Base-by-base conservation (phyloP, 2,888 invertebrate species). In the Melinaea marsaeus region DNA sequence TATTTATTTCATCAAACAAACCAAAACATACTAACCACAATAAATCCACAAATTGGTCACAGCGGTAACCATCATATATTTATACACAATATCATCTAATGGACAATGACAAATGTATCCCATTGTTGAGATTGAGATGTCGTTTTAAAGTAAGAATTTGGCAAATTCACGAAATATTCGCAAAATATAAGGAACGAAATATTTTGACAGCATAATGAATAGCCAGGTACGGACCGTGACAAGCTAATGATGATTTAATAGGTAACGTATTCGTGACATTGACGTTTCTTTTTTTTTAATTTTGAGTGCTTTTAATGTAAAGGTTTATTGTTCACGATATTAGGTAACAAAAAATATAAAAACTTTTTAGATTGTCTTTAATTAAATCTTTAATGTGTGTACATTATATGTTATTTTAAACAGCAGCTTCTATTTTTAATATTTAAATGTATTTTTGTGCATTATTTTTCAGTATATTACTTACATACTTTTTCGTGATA, bases 191-290 rank as follows among this genome's bases (percentile, higher is more conserved):
- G 78, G 78, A 76, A 79, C 51, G 88, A 88, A 90, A 89, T 90
- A 89, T 90, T 90, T 88, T 90, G 90, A 90, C 90, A 90, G 80
- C 78, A 84, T 87, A 89, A 90, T 89, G 84, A 81, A 86, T 84
- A 76, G 81, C 78, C 86, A 84, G 86, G 88, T 85, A 83, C 65
- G 73, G 65, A 58, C 65, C 46, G 65, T 81, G 85, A 79, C 79
- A 73, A 75, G 78, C 84, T 90, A 90, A 90, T 89, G 85, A 86
- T 84, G 66, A 66, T 79, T 77, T 85, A 87, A 79, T 81, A 75
- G 74, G 71, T 72, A 72, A 76, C 58, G 65, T 58, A 61, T 62
- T 7, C 60, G 60, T 54, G 51, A 33, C 51, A 63, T 61, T 65
- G 63, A 55, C 47, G 60, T 63, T 60, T 61, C 46, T 62, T 51